These are phyloP conservation scores for Cygnus atratus DNA, from an alignment of 2,113 vertebrate genomes.

Conservation along the genomic window DNA sequence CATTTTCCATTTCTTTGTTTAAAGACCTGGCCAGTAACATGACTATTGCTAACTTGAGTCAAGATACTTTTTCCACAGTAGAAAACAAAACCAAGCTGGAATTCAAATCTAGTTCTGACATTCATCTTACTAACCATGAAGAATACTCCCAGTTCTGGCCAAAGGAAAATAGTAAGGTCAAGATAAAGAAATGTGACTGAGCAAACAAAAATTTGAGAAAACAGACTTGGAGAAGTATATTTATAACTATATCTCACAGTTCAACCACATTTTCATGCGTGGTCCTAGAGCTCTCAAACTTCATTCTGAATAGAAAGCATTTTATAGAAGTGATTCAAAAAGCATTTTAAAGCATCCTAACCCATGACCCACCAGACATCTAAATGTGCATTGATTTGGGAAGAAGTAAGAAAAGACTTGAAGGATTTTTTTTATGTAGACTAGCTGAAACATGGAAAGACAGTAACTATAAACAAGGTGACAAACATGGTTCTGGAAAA, in stretches of 20 bases:
- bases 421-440: fast-evolving
- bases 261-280: neutral
- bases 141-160: neutral
- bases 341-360: neutral
- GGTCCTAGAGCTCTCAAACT: neutral
- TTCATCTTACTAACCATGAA: neutral
- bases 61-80: neutral
- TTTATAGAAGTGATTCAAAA: neutral
- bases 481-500: neutral
- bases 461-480: neutral
- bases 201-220: neutral
- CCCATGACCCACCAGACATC: neutral
- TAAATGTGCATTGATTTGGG: neutral
- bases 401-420: neutral
- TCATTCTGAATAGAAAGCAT: neutral
- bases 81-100: neutral
- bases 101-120: neutral
- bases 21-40: neutral
- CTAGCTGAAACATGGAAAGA: neutral
- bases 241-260: neutral
- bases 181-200: neutral
- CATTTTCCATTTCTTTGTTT: neutral
- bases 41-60: neutral
- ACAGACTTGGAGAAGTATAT: neutral
- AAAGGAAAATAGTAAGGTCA: neutral